Base-by-base conservation (phyloP, 2,797 vertebrate species). In the Gambelia wislizenii region DNA sequence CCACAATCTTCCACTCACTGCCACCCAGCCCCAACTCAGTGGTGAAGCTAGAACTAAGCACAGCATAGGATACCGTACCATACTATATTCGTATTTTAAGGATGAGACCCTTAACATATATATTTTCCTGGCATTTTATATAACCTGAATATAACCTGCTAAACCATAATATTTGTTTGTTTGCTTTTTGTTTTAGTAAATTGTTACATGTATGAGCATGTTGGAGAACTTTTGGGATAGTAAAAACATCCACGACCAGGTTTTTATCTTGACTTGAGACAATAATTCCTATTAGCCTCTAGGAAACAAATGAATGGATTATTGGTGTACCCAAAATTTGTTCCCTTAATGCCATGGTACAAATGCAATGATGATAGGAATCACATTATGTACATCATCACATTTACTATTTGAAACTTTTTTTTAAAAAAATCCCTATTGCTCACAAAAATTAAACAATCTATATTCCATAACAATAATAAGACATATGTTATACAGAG, bases 271-370 rank as follows among this genome's bases (percentile, higher is more conserved):
- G 82, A 89, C 75, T 49, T 75, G 67, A 27, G 47, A 85, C 82
- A 83, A 83, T 22, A 49, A 72, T 88, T 87, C 89, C 36, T 67
- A 91, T 85, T 84, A 88, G 47, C n/a, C 87, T 82, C 79, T 77
- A 84, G 85, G 88, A 77, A 64, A 33, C 2, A 36, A 78, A 61
- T 64, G 10, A 52, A 16, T 56, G 13, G 5, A 47, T 86, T 33
- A 67, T 36, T 49, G 36, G 49, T 67, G 12, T 36, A 36, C 20
- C 49, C 16, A 27, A 18, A 54, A 84, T 54, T 72, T 49, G 30
- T 70, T 52, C 10, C 33, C 49, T 56, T 42, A 77, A 9, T 14
- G 8, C 56, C 8, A 47, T 14, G 83, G 8, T 44, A 64, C 8
- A 33, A 49, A 61, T 75, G 10, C 42, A 49, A 47, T 88, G 12